phyloP scores from a whole-genome alignment of 2,888 invertebrate species.

The Cotesia congregata region DNA sequence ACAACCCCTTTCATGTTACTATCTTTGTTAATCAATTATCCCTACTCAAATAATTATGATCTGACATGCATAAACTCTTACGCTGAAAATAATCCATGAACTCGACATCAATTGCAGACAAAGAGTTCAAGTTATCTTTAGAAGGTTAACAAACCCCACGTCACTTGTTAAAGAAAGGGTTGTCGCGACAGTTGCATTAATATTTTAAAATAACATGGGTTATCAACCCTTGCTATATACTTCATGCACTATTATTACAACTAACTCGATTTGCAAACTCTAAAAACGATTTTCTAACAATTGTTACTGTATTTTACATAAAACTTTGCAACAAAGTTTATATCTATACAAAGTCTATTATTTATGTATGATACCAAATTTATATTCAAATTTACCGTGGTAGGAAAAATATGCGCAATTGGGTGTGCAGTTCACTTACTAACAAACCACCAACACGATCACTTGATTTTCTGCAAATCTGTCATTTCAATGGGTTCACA shows the following conservation, averaged over 20 bases:
- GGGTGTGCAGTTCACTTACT: neutral
- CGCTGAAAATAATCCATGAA: neutral
- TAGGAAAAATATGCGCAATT: conserved; percentile 18
- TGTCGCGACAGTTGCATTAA: conserved; percentile 4
- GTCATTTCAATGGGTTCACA: neutral
- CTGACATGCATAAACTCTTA: neutral
- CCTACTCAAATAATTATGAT: neutral
- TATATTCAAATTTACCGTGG: neutral
- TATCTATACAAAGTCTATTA: conserved; percentile 3
- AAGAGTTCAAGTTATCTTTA: conserved; percentile 5
- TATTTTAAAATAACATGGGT: neutral
- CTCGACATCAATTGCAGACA: neutral
- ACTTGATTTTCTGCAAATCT: neutral
- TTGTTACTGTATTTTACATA: neutral
- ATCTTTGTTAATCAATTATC: neutral
- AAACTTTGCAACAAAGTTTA: neutral
- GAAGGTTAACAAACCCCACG: conserved; percentile 15
- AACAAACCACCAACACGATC: neutral
- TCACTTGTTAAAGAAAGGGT: neutral
- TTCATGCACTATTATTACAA: neutral
- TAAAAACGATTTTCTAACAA: neutral
- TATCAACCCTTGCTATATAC: conserved; percentile 6
- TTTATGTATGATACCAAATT: conserved; percentile 6
- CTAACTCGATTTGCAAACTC: neutral
- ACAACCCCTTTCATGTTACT: neutral